phyloP scores from a whole-genome alignment of 1,140 invertebrate genomes.

The Archivesica marissinica region DNA sequence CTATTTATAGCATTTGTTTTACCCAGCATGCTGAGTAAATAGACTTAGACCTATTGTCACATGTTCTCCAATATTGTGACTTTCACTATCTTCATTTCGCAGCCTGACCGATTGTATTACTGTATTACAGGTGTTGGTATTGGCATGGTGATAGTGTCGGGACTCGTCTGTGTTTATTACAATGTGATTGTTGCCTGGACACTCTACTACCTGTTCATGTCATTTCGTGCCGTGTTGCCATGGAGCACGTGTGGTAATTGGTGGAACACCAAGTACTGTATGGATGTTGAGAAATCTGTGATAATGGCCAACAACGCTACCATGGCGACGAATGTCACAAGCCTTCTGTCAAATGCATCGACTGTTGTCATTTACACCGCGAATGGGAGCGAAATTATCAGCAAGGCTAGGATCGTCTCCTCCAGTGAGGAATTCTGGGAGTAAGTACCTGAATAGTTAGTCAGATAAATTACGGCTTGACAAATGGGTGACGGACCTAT shows the following conservation, averaged over 20 bases:
- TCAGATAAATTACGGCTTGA: too few relatives aligned
- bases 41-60: too few relatives aligned
- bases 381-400: neutral
- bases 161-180: slow-evolving; percentile 99
- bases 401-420: slow-evolving; percentile 42
- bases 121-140: slow-evolving; percentile 79
- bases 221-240: slow-evolving; percentile 92
- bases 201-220: slow-evolving; percentile 97
- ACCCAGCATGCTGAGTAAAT: too few relatives aligned
- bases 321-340: neutral
- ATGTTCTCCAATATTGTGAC: too few relatives aligned
- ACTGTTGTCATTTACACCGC: neutral
- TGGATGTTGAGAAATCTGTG: slow-evolving; percentile 62
- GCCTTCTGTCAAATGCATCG: neutral
- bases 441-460: slow-evolving; percentile 78
- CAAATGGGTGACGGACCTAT: too few relatives aligned
- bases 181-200: slow-evolving; percentile 99
- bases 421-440: slow-evolving; percentile 81
- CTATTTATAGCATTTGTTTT: too few relatives aligned
- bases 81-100: too few relatives aligned
- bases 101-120: too few relatives aligned
- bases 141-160: slow-evolving; percentile 91
- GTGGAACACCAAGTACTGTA: slow-evolving; percentile 90
- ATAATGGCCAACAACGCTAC: neutral
- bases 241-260: slow-evolving; percentile 94